Evolutionary conservation across 2,888 invertebrate species (phyloP), one percentile per base, ranked within the genome.

Genomic region (Acleris sparsana): DNA sequence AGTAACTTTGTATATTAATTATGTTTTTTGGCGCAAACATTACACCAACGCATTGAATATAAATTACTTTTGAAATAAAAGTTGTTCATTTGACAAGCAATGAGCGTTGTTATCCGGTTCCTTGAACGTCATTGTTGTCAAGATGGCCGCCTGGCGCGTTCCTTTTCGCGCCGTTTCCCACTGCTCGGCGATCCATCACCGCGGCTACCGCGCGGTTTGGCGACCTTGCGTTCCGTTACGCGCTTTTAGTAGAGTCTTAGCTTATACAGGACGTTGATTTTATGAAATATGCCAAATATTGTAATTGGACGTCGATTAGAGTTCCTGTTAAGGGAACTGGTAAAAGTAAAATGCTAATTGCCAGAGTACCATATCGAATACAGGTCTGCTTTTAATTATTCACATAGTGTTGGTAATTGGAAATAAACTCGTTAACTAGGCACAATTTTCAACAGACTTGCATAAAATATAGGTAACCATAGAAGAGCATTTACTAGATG

Each of bases 141-240:
- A 66, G 62, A 57, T 61, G 61, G 65, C 22, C 57, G 55, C 65
- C 55, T 33, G 66, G 56, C 51, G 66, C 52, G 66, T 53, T 44
- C 56, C 56, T 56, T 46, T 66, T 52, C 66, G 18, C 52, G 61
- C 57, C 44, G 52, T 56, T 51, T 46, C 48, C 56, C 61, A 61
- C 61, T 18, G 62, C 62, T 13, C 13, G 39, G 60, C 60, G 55
- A 66, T 66, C 66, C 62, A 57, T 66, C 66, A 66, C 62, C 56
- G 58, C 46, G 25, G 65, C 66, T 66, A 66, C 66, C 52, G 66
- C 66, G 66, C 66, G 66, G 66, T 66, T 62, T 60, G 25, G 33
- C 51, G 43, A 46, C 46, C 39, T 64, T 71, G 68, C 70, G 70
- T 69, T 72, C 79, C 75, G 76, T 79, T 77, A 78, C 67, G 64